Base-by-base conservation (phyloP, 2,113 vertebrate genomes). In the Trogon surrucura region DNA sequence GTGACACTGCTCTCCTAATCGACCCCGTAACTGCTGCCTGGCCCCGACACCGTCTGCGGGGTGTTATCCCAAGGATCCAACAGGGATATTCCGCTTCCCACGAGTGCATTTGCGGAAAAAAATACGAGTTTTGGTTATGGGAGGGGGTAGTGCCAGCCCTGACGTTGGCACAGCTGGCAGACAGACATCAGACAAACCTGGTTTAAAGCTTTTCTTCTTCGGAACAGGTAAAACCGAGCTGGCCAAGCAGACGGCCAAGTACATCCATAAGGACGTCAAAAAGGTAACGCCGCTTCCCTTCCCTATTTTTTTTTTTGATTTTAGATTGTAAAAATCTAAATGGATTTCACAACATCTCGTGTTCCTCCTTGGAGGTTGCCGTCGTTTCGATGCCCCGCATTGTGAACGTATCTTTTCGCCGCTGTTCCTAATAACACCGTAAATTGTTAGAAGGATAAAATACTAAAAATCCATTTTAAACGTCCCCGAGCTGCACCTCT, bases 181-280 rank as follows among this genome's bases (percentile, higher is more conserved):
- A 64, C 27, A 32, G 82, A 13, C 5, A 6, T 18, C 1, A 29
- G n/a, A 16, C 10, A 14, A 30, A 26, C 8, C 22, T 56, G 56
- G 3, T 66, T 29, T 74, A 71, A 50, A 30, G 3, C 8, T 5
- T 57, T 13, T 64, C 44, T 36, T 95, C 89, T 66, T 73, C 2
- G 77, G 20, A n/a, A 61, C 98, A 99, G 99, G 99, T 79, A 99
- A 99, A 97, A 99, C 99, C 0, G 99, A 99, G 91, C 96, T 99
- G 97, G 99, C 99, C 96, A 99, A 99, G 95, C 99, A 99, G 95
- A 99, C 99, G 10, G 99, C 99, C 73, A 99, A 99, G 80, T 99
- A 99, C 87, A 98, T 99, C 97, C 99, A 99, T 96, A 99, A 99
- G 96, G 99, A 99, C 56, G 73, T 99, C 90, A 99, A 99, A 93